phyloP scores from a whole-genome alignment of 53 echinoderm and acorn worm genomes.

The Henricia sp. region DNA sequence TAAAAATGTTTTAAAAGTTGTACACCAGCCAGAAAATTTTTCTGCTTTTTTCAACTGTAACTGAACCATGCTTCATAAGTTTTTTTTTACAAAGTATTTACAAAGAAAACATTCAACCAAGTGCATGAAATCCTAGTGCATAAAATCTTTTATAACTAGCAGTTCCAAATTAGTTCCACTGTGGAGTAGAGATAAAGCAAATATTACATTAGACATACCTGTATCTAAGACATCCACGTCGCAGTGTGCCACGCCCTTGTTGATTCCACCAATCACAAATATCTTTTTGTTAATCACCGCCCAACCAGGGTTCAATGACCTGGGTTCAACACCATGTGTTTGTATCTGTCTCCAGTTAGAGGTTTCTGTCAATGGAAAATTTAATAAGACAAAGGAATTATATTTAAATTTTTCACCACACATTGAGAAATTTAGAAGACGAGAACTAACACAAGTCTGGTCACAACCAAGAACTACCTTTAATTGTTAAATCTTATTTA shows the following conservation, averaged over 20 bases:
- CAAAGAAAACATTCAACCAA: neutral
- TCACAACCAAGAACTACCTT: neutral
- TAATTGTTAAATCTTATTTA: too few species aligned
- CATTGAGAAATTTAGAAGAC: neutral
- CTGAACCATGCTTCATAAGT: neutral
- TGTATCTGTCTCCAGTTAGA: conserved; percentile 53
- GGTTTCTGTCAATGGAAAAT: conserved; percentile 39
- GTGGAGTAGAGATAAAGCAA: too few species aligned
- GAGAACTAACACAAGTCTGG: neutral
- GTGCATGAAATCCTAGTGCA: too few species aligned
- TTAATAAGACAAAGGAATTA: conserved; percentile 2
- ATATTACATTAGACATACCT: conserved; percentile 15
- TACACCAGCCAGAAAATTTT: too few species aligned
- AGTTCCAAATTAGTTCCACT: too few species aligned
- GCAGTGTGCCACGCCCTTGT: conserved; percentile 62
- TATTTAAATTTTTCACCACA: neutral
- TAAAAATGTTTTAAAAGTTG: too few species aligned
- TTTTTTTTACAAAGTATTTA: neutral
- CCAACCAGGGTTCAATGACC: conserved; percentile 65
- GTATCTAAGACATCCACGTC: conserved; percentile 68
- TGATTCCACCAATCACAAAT: conserved; percentile 76
- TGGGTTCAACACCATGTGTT: conserved; percentile 74
- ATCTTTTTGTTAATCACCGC: conserved; percentile 64
- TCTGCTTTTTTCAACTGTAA: too few species aligned
- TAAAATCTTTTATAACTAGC: too few species aligned